Conservation (phyloP, 2,797 vertebrate species). For the Rhyacichthys aspro region DNA sequence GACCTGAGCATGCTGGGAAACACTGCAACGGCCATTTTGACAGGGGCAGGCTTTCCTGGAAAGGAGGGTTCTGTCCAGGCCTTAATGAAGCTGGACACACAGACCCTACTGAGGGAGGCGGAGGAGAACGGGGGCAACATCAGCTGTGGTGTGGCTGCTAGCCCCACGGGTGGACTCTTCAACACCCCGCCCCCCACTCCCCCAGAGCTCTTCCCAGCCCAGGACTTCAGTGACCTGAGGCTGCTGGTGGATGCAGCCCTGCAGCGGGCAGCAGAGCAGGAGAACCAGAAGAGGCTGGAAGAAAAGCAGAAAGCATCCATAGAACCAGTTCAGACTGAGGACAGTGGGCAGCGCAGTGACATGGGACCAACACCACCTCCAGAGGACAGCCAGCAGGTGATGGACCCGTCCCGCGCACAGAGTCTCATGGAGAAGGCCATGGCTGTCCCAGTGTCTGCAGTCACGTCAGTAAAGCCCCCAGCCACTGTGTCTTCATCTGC, state of each 20-base stretch:
- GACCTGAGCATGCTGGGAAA: slow-evolving; percentile 86
- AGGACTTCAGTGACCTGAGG: slow-evolving; percentile 93
- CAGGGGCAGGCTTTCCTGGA: slow-evolving; percentile 68
- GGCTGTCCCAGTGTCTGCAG: slow-evolving; percentile 51
- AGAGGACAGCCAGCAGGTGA: slow-evolving; percentile 60
- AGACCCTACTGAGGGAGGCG: slow-evolving; percentile 67
- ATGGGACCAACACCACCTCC: slow-evolving; percentile 56
- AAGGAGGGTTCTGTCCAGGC: slow-evolving; percentile 74
- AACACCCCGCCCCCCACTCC: slow-evolving; percentile 91
- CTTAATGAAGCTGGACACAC: slow-evolving; percentile 79
- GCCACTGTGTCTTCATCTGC: slow-evolving; percentile 19
- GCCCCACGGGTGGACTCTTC: slow-evolving; percentile 86
- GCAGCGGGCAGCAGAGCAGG: slow-evolving; percentile 90
- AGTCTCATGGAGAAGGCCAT: slow-evolving; percentile 74
- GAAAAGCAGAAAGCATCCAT: background rate
- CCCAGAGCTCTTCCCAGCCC: slow-evolving; percentile 84
- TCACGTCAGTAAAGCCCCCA: slow-evolving; percentile 13
- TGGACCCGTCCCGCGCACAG: slow-evolving; percentile 62
- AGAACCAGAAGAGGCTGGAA: slow-evolving; percentile 75
- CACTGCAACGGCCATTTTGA: slow-evolving; percentile 84
- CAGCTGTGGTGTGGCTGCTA: slow-evolving; percentile 63
- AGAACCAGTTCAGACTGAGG: slow-evolving; percentile 22
- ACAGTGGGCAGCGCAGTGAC: slow-evolving; percentile 9
- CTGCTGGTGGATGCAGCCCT: slow-evolving; percentile 91
- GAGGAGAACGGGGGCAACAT: slow-evolving; percentile 58